phyloP scores from a whole-genome alignment of 2,888 invertebrate genomes.

The Camptogramma bilineatum region DNA sequence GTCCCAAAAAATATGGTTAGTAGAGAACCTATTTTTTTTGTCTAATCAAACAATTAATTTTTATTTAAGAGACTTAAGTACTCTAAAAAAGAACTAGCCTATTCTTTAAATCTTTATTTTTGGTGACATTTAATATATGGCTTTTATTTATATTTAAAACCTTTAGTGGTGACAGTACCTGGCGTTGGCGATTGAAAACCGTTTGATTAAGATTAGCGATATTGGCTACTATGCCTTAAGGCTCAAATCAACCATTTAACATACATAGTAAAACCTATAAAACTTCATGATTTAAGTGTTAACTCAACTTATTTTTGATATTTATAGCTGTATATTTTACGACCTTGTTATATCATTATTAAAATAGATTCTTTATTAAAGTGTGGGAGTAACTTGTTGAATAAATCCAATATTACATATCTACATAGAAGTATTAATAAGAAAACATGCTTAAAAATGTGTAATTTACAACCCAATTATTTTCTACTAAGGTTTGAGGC shows the following conservation, averaged over 20 bases:
- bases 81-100: too few species aligned
- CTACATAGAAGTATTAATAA: conserved; percentile 43
- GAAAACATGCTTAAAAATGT: conserved; percentile 35
- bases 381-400: conserved; percentile 55
- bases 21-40: too few species aligned
- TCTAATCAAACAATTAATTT: too few species aligned
- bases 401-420: conserved; percentile 49
- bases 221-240: conserved; percentile 3
- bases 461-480: conserved; percentile 63
- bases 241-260: conserved; percentile 24
- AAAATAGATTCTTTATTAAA: conserved; percentile 56
- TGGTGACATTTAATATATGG: too few species aligned
- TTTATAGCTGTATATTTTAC: conserved; percentile 53
- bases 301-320: conserved; percentile 45
- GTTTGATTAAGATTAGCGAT: not conserved
- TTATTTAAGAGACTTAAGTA: too few species aligned
- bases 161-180: not conserved
- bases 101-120: too few species aligned
- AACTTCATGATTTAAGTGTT: conserved; percentile 32
- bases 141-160: too few species aligned
- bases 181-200: not conserved
- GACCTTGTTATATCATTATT: conserved; percentile 59
- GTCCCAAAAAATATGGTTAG: too few species aligned
- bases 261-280: conserved; percentile 30
- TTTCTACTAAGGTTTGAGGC: conserved; percentile 53